Evolutionary conservation across 1,140 invertebrate species (phyloP).

Genomic region (Papilio polytes): DNA sequence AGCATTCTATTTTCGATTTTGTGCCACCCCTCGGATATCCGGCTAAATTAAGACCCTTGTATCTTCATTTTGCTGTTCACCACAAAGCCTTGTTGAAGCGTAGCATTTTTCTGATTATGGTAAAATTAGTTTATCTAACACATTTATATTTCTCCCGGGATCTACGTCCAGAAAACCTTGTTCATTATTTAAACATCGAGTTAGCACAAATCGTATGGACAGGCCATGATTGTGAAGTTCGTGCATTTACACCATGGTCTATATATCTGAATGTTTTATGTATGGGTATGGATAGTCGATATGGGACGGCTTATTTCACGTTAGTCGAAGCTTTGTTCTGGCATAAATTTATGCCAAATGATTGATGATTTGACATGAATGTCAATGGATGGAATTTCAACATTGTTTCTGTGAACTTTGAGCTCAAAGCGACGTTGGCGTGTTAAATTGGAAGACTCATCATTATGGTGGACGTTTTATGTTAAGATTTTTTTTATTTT

Average conservation of each 20-base stretch:
- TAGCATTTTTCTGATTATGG: slow-evolving; percentile 8
- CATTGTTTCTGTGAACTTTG: slow-evolving; percentile 35
- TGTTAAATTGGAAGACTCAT: too few species aligned
- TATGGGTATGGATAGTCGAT: slow-evolving; percentile 40
- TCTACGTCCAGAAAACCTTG: slow-evolving; percentile 21
- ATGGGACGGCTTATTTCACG: slow-evolving; percentile 37
- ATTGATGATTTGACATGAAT: slow-evolving; percentile 28
- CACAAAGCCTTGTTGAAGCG: slow-evolving; percentile 34
- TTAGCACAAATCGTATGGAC: slow-evolving; percentile 45
- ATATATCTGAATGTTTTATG: slow-evolving; percentile 39
- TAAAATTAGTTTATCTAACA: slow-evolving; percentile 21
- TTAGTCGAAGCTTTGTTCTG: slow-evolving; percentile 34
- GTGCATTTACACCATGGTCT: slow-evolving; percentile 39
- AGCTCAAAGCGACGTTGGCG: not conserved
- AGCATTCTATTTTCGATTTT: slow-evolving; percentile 39
- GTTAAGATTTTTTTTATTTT: too few species aligned
- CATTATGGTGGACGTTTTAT: too few species aligned
- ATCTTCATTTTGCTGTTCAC: slow-evolving; percentile 21
- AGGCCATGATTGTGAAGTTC: slow-evolving; percentile 28
- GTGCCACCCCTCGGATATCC: slow-evolving; percentile 30
- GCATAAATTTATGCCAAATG: slow-evolving; percentile 21
- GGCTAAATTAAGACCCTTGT: slow-evolving; percentile 18
- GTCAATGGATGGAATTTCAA: slow-evolving; percentile 35
- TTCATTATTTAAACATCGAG: slow-evolving; percentile 12
- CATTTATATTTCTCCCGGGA: slow-evolving; percentile 13